Percentiles rank a stretch among this genome's conserved stretches.
These are phyloP conservation scores for Gymnosoma rotundatum DNA, from an alignment of 2,888 invertebrate genomes.

Conservation along the genomic window DNA sequence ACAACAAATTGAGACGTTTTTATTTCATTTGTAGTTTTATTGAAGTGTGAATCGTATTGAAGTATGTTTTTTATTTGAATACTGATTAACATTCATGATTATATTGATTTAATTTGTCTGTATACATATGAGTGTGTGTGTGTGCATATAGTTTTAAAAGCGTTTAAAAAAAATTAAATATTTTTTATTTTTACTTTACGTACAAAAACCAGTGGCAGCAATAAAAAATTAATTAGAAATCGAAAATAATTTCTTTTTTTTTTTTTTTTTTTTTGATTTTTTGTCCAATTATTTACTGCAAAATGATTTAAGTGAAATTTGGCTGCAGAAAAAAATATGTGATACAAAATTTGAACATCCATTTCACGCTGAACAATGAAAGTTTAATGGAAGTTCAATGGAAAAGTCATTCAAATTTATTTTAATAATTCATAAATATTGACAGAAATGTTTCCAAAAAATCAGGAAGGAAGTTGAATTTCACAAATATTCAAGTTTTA, in stretches of 20 bases:
- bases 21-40: slow-evolving; percentile 11
- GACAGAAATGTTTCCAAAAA: neutral
- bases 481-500: slow-evolving; percentile 6
- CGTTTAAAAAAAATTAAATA: neutral
- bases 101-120: slow-evolving; percentile 30
- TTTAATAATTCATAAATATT: slow-evolving; percentile 15
- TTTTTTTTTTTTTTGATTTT: neutral
- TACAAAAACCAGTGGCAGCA: neutral
- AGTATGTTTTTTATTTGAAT: neutral
- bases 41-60: neutral
- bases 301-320: slow-evolving; percentile 66
- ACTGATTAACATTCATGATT: slow-evolving; percentile 57
- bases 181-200: neutral
- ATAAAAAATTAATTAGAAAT: slow-evolving; percentile 66
- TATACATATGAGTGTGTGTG: slow-evolving; percentile 15
- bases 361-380: slow-evolving; percentile 12
- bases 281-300: slow-evolving; percentile 53
- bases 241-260: slow-evolving; percentile 52
- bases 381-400: too few relatives aligned
- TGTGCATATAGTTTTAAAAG: slow-evolving; percentile 1
- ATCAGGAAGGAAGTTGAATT: slow-evolving; percentile 60
- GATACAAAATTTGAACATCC: neutral
- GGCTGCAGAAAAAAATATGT: slow-evolving; percentile 5
- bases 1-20: slow-evolving; percentile 26
- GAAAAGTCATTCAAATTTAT: slow-evolving; percentile 23